phyloP scores from a whole-genome alignment of 1,140 invertebrate species.

The Eumeta japonica region DNA sequence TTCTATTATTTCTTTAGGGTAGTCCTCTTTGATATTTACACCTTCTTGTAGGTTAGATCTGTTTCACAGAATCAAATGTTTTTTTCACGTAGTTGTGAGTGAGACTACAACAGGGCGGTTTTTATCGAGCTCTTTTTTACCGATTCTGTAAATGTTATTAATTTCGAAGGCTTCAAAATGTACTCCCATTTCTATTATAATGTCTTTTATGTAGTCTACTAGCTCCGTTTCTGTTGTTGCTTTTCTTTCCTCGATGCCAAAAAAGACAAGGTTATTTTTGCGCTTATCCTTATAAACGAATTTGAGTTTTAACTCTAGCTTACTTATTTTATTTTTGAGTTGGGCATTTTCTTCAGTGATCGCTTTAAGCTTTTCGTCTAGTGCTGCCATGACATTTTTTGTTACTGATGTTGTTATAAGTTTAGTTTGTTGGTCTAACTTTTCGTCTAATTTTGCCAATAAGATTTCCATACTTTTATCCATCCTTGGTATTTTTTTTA shows the following conservation, averaged over 20 bases:
- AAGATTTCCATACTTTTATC: constrained; percentile 16
- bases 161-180: constrained; percentile 8
- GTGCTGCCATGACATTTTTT: constrained; percentile 13
- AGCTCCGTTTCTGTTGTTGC: constrained; percentile 8
- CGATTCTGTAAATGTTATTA: constrained; percentile 8
- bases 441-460: constrained; percentile 12
- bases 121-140: constrained; percentile 5
- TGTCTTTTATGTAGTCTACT: constrained; percentile 9
- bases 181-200: too few relatives aligned
- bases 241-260: too few relatives aligned
- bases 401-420: constrained; percentile 13
- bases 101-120: constrained; percentile 7
- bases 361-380: constrained; percentile 14
- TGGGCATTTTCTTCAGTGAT: constrained; percentile 8
- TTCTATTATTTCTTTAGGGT: constrained; percentile 8
- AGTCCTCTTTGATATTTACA: constrained; percentile 16
- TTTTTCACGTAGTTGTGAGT: constrained; percentile 10
- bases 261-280: too few relatives aligned
- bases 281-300: too few relatives aligned
- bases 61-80: constrained; percentile 16
- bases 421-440: constrained; percentile 14
- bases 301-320: constrained; percentile 5
- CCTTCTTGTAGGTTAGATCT: constrained; percentile 8
- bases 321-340: constrained; percentile 12
- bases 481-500: too few relatives aligned